phyloP scores from a whole-genome alignment of 2,888 invertebrate genomes.

The Spisula solida region DNA sequence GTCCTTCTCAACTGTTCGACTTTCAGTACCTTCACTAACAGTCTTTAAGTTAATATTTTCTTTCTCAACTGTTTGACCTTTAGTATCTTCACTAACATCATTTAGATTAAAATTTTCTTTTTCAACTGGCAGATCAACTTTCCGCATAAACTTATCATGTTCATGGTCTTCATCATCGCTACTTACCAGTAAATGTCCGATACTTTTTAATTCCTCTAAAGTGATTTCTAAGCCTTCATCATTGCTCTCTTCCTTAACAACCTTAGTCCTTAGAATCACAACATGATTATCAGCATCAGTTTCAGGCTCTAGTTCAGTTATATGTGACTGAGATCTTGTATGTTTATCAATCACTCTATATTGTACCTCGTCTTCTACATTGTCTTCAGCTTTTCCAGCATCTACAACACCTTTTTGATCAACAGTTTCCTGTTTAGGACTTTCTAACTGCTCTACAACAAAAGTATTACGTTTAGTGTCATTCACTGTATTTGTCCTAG shows the following conservation, averaged over 20 bases:
- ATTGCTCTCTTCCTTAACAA: slow-evolving; percentile 13
- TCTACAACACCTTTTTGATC: background rate
- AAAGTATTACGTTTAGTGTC: background rate
- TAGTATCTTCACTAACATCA: background rate
- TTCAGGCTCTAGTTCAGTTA: slow-evolving; percentile 49
- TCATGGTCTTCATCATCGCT: slow-evolving; percentile 41
- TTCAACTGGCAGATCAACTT: background rate
- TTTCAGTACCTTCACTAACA: too few species aligned
- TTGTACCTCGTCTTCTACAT: slow-evolving; percentile 52
- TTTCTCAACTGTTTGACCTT: background rate
- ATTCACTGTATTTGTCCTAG: background rate
- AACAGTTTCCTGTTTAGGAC: background rate
- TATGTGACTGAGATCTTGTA: slow-evolving; percentile 46
- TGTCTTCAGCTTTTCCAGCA: background rate
- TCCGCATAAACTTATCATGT: slow-evolving; percentile 33
- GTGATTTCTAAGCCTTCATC: slow-evolving; percentile 34
- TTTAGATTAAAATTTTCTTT: background rate
- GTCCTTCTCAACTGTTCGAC: background rate
- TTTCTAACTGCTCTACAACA: background rate
- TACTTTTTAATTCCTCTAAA: slow-evolving; percentile 38
- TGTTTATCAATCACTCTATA: slow-evolving; percentile 67
- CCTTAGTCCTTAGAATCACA: slow-evolving; percentile 47
- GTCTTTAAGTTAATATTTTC: background rate
- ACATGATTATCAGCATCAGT: background rate
- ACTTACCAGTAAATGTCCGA: slow-evolving; percentile 34